Base-by-base conservation (phyloP, 1,140 invertebrate genomes). In the Pteromalus puparum region DNA sequence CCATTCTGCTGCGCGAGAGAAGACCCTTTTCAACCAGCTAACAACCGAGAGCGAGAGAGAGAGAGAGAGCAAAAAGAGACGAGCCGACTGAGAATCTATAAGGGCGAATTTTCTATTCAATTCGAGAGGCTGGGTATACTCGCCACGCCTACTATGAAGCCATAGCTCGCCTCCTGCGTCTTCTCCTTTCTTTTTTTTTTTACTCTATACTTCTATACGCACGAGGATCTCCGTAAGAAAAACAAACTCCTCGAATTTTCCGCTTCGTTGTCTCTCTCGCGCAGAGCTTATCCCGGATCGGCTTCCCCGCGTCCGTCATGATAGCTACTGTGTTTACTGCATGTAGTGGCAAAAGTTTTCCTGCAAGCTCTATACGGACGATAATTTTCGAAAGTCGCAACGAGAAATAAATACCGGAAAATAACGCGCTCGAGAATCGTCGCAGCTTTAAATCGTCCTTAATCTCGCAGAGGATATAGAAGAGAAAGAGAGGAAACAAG, bases 181-280 rank as follows among this genome's bases (percentile, higher is more conserved):
- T 81, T 81, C 28, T 30, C 18, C 28, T 74, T 82, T 82, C n/a
- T 72, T 74, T 74, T 74, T 74, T 5, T 28, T 28, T 83, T 76
- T 67, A 2, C n/a, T 68, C 9, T 18, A 48, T n/a, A n/a, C n/a
- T n/a, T n/a, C 79, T 72, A 4, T 7, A 12, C 12, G n/a, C 38
- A 28, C 18, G 15, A 42, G 30, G 53, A 75, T 75, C 30, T 18
- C 53, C 15, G 9, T n/a, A 78, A 78, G 65, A 15, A 83, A 83
- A 72, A 77, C 42, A 78, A 53, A 34, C 46, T 28, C 38, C 70
- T 83, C 75, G 38, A 83, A 82, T 75, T 76, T 82, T 76, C 73
- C 13, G 30, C 53, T 70, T 53, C 1, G 30, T 38, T 73, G 15
- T n/a, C 7, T 48, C 1, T 65, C 10, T 82, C 70, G 0, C n/a